These are phyloP conservation scores for Chionodraco myersi DNA, from an alignment of 2,113 vertebrate species.

Conservation along the genomic window DNA sequence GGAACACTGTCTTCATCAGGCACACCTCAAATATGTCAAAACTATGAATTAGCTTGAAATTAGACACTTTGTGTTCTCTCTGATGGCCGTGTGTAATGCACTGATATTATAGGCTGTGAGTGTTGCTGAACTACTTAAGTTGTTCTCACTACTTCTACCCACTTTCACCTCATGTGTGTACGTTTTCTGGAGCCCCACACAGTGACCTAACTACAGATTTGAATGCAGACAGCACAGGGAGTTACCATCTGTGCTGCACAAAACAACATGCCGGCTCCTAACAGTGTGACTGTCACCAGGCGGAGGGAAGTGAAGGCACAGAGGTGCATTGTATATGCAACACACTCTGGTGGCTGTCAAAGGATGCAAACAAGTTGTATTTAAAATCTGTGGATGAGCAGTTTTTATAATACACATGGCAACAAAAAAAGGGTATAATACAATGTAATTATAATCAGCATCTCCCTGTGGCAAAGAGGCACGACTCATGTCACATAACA, in stretches of 20 bases:
- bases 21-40: constrained; percentile 1
- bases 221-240: neutral
- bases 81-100: constrained; percentile 7
- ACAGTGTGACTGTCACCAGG: constrained; percentile 32
- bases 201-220: neutral
- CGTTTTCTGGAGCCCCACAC: constrained; percentile 5
- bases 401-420: constrained; percentile 25
- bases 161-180: neutral
- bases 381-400: constrained; percentile 3
- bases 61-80: neutral
- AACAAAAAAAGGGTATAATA: constrained; percentile 18
- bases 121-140: neutral
- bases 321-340: constrained; percentile 59
- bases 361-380: constrained; percentile 42
- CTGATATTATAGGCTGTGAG: constrained; percentile 9
- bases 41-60: neutral
- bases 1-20: constrained; percentile 16
- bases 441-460: constrained; percentile 1
- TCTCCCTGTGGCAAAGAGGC: constrained; percentile 33
- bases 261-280: constrained; percentile 11
- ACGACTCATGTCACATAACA: constrained; percentile 12
- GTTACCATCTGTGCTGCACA: constrained; percentile 12
- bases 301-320: constrained; percentile 74
- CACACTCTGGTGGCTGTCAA: constrained; percentile 66
- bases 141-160: neutral